phyloP scores from a whole-genome alignment of 1,140 invertebrate genomes.

The Stegodyphus dumicola region DNA sequence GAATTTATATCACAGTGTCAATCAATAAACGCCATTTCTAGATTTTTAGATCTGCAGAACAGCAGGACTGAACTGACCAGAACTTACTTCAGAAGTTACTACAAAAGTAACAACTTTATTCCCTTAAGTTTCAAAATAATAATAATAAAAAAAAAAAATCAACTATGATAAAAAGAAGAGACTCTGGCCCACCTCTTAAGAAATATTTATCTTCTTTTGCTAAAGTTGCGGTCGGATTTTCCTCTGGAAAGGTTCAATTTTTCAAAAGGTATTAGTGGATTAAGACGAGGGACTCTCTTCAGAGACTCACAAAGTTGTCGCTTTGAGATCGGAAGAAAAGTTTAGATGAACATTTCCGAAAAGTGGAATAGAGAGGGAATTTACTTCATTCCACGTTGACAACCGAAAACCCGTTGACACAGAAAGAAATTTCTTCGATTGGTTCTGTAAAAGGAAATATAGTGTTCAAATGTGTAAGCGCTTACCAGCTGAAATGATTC shows the following conservation, averaged over 20 bases:
- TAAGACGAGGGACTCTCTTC: background rate
- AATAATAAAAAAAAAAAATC: slow-evolving; percentile 15
- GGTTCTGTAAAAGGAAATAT: too few species aligned
- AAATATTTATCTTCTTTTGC: slow-evolving; percentile 58
- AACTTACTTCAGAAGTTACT: background rate
- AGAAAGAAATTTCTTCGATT: too few species aligned
- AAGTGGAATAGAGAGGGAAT: too few species aligned
- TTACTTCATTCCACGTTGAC: too few species aligned
- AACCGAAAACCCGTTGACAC: too few species aligned
- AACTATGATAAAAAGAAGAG: slow-evolving; percentile 5
- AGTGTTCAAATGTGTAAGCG: too few species aligned
- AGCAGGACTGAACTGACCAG: background rate
- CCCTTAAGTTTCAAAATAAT: background rate
- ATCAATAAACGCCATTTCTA: background rate
- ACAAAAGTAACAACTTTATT: too few species aligned
- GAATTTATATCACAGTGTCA: background rate
- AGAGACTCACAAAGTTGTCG: too few species aligned
- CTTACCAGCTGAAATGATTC: too few species aligned
- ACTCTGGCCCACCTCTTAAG: slow-evolving; percentile 50
- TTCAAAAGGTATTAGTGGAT: slow-evolving; percentile 60
- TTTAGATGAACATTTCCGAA: too few species aligned
- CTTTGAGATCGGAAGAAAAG: too few species aligned
- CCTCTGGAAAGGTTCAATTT: slow-evolving; percentile 47
- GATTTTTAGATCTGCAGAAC: background rate
- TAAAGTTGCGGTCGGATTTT: slow-evolving; percentile 49